A percentile compares a stretch with the other conserved stretches of the same genome.
Evolutionary conservation across 30 jellyfish, hydroid and myxozoan genomes (phyloP).

Genomic region (Turritopsis rubra): DNA sequence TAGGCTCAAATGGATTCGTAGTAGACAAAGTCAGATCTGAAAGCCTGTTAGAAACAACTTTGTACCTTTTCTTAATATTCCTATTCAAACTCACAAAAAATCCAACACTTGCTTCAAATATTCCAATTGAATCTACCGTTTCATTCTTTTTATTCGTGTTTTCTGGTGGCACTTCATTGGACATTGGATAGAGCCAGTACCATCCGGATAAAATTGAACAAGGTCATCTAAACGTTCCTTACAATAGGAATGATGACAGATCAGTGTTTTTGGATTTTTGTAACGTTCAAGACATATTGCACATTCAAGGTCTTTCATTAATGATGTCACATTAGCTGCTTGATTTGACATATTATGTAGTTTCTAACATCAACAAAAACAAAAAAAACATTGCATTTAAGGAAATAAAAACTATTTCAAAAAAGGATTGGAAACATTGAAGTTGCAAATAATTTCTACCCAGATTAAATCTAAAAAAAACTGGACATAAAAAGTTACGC

Average conservation of each 20-base stretch:
- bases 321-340: not conserved
- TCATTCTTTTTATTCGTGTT: constrained; percentile 8
- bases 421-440: not conserved
- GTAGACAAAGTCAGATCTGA: no score
- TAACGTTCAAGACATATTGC: not conserved
- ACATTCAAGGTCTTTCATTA: constrained; percentile 3
- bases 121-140: not conserved
- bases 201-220: not conserved
- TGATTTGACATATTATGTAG: not conserved
- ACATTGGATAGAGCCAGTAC: constrained; percentile 3
- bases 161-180: not conserved
- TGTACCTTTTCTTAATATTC: not conserved
- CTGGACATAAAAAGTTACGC: no score
- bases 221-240: constrained; percentile 11
- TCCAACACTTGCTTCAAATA: not conserved
- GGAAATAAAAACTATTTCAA: no score
- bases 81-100: not conserved
- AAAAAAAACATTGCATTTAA: no score
- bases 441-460: no score
- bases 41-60: not conserved
- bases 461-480: no score
- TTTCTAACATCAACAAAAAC: not conserved
- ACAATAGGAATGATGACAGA: constrained; percentile 13
- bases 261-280: not conserved
- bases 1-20: no score